Percentiles rank a stretch among this genome's conserved stretches.
phyloP scores from a whole-genome alignment of 92 coral and sea anemone genomes.

The Ricordea florida region DNA sequence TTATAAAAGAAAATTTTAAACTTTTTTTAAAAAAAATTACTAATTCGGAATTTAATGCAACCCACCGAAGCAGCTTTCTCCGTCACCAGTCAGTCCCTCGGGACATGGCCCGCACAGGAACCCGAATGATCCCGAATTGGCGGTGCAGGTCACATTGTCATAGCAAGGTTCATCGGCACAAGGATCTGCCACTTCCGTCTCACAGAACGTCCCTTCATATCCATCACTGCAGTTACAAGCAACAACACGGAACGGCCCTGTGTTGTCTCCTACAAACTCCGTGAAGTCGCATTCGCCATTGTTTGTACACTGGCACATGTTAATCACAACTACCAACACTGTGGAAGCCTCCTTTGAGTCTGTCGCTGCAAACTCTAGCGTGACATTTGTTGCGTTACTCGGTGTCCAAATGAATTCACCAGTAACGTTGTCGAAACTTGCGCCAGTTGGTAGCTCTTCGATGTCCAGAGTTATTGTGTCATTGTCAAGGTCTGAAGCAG shows the following conservation, averaged over 20 bases:
- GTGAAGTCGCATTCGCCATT: conserved; percentile 46
- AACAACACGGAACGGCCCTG: conserved; percentile 41
- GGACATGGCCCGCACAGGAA: conserved; percentile 77
- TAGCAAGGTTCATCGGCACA: conserved; percentile 70
- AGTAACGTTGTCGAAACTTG: conserved; percentile 44
- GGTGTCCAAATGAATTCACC: conserved; percentile 56
- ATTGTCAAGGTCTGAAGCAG: conserved; percentile 59
- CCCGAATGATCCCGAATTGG: conserved; percentile 46
- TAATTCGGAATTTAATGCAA: too few species aligned
- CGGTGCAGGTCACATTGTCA: conserved; percentile 50
- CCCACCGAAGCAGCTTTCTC: conserved; percentile 70
- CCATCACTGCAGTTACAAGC: conserved; percentile 63
- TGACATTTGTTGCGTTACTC: conserved; percentile 14
- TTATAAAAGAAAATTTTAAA: too few species aligned
- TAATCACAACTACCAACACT: conserved; percentile 25
- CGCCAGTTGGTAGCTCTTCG: conserved; percentile 51
- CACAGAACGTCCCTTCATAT: conserved; percentile 69
- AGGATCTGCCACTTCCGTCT: conserved; percentile 29
- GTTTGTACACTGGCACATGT: conserved; percentile 69
- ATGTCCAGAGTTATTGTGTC: conserved; percentile 48
- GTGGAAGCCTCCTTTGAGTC: conserved; percentile 54
- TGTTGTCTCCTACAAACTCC: conserved; percentile 21
- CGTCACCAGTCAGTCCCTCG: conserved; percentile 68
- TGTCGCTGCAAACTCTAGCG: conserved; percentile 50
- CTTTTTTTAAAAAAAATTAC: too few species aligned